phyloP scores from a whole-genome alignment of 2,113 vertebrate species.

The Silurus glanis region DNA sequence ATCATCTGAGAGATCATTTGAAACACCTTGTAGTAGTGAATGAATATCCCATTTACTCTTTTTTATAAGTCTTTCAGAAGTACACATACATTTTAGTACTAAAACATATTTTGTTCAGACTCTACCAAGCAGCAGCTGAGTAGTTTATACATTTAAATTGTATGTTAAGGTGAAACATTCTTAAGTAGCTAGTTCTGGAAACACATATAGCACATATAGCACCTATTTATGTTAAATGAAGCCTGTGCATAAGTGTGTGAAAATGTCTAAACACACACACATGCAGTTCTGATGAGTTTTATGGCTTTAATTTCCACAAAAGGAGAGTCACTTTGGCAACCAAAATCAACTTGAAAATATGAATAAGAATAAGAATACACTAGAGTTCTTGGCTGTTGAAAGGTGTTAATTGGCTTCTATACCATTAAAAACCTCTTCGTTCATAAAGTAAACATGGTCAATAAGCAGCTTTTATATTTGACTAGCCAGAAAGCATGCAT shows the following conservation, averaged over 20 bases:
- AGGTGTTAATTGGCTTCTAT: constrained; percentile 24
- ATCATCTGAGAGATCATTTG: not conserved
- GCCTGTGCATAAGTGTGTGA: constrained; percentile 33
- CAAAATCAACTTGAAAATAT: constrained; percentile 37
- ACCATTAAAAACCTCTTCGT: constrained; percentile 52
- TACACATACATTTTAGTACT: not conserved
- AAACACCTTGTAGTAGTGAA: constrained; percentile 9
- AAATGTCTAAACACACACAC: constrained; percentile 13
- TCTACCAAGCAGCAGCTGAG: constrained; percentile 7
- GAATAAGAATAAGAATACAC: not conserved
- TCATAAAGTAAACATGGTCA: constrained; percentile 59
- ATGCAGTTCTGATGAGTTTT: constrained; percentile 45
- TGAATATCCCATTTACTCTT: not conserved
- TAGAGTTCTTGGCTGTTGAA: constrained; percentile 24
- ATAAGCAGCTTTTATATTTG: constrained; percentile 66
- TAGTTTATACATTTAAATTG: constrained; percentile 26
- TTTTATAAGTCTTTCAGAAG: not conserved
- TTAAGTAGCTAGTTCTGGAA: constrained; percentile 42
- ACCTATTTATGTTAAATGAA: constrained; percentile 40
- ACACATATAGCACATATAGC: constrained; percentile 33
- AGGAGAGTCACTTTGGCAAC: constrained; percentile 48
- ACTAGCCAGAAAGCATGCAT: constrained; percentile 52
- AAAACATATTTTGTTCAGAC: constrained; percentile 11
- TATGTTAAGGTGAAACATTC: constrained; percentile 40
- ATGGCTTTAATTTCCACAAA: constrained; percentile 55